Evolutionary conservation across 2,113 vertebrate genomes (phyloP).

Genomic region (Rutilus rutilus): DNA sequence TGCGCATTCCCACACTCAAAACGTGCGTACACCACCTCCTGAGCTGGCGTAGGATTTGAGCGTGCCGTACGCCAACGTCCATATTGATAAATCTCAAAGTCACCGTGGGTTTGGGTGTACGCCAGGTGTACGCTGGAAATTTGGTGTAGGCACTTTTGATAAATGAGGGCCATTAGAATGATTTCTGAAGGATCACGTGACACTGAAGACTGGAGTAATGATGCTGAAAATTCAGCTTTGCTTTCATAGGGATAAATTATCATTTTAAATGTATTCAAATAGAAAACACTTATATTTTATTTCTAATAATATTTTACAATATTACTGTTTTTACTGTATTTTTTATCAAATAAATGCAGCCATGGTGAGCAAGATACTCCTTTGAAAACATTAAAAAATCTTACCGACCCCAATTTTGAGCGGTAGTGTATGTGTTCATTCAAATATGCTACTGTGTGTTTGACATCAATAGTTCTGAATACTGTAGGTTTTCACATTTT

Average conservation of each 20-base stretch:
- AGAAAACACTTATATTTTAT: neutral
- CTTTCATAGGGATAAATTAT: too few species aligned
- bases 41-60: too few species aligned
- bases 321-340: neutral
- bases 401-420: neutral
- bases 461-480: neutral
- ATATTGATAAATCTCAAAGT: too few species aligned
- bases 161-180: too few species aligned
- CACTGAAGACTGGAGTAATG: neutral
- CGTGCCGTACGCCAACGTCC: too few species aligned
- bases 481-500: neutral
- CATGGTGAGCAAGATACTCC: neutral
- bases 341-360: neutral
- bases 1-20: too few species aligned
- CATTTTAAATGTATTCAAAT: too few species aligned
- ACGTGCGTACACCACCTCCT: too few species aligned
- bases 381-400: neutral
- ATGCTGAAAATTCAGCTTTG: too few species aligned
- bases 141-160: too few species aligned
- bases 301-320: neutral
- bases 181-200: neutral
- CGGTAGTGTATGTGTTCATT: neutral
- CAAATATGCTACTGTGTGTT: neutral
- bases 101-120: too few species aligned
- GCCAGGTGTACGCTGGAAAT: too few species aligned